Evolutionary conservation across 2,113 vertebrate genomes (phyloP).

Genomic region (Pao palembangensis): DNA sequence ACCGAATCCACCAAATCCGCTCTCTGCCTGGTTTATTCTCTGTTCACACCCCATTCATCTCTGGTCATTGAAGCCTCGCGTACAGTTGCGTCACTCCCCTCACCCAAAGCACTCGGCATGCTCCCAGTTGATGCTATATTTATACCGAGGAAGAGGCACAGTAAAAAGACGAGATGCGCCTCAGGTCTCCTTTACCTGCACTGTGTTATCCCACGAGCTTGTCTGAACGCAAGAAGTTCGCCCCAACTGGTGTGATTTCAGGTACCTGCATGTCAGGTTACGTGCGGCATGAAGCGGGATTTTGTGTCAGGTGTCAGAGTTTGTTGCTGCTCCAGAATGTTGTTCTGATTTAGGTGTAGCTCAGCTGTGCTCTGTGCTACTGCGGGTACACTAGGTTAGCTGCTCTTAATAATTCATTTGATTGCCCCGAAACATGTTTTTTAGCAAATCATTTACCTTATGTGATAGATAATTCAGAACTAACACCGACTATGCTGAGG

Average conservation of each 20-base stretch:
- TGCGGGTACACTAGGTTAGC: too few species aligned
- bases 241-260: slow-evolving; percentile 22
- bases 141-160: slow-evolving; percentile 54
- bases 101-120: slow-evolving; percentile 55
- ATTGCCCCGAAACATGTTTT: neutral
- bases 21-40: slow-evolving; percentile 47
- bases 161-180: slow-evolving; percentile 48
- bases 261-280: neutral
- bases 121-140: slow-evolving; percentile 71
- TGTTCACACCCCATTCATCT: slow-evolving; percentile 64
- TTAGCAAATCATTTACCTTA: slow-evolving; percentile 1
- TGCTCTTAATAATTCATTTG: too few species aligned
- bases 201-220: slow-evolving; percentile 39
- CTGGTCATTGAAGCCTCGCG: slow-evolving; percentile 56
- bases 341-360: too few species aligned
- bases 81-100: slow-evolving; percentile 57
- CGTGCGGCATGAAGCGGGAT: neutral
- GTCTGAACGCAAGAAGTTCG: neutral
- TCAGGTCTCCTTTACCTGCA: slow-evolving; percentile 44
- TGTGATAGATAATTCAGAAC: neutral
- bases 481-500: slow-evolving; percentile 17
- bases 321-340: too few species aligned
- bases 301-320: neutral
- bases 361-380: too few species aligned
- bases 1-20: slow-evolving; percentile 31